A percentile compares a stretch with the other conserved stretches of the same genome.
phyloP scores from a whole-genome alignment of 2,797 vertebrate species.

The Gymnopithys bicolor region DNA sequence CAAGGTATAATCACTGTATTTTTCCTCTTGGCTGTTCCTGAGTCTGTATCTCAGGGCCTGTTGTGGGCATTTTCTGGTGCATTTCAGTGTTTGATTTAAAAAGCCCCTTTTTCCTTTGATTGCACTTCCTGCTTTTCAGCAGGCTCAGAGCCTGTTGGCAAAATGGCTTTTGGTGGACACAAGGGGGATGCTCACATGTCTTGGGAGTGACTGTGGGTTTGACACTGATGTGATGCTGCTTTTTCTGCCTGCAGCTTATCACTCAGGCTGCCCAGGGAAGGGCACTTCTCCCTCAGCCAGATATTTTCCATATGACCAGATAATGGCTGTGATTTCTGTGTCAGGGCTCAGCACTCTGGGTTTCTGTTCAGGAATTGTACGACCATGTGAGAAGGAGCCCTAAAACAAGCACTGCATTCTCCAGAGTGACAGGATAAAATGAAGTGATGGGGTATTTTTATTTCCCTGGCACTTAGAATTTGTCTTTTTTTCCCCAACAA shows the following conservation, averaged over 20 bases:
- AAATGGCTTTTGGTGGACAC: background rate
- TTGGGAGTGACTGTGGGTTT: conserved; percentile 5
- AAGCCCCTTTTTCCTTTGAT: background rate
- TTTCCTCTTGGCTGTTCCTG: background rate
- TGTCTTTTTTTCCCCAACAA: background rate
- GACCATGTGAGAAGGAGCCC: background rate
- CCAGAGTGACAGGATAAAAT: background rate
- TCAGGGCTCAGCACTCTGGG: background rate
- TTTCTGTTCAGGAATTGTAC: background rate
- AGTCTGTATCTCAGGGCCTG: background rate
- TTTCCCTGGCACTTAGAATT: background rate
- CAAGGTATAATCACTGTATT: background rate
- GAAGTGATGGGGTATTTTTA: background rate
- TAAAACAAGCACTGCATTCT: background rate
- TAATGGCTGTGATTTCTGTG: conserved; percentile 28
- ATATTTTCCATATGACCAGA: conserved; percentile 41
- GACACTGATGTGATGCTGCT: conserved; percentile 29
- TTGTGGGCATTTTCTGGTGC: background rate
- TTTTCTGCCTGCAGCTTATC: conserved; percentile 43
- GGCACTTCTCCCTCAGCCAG: conserved; percentile 17
- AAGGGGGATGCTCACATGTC: background rate
- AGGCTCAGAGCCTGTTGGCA: conserved; percentile 16
- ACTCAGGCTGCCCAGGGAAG: conserved; percentile 25
- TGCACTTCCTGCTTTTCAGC: background rate
- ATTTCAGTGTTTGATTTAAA: background rate